Base-by-base conservation (phyloP, 2,113 vertebrate genomes). In the Cryptomyrus ogoouensis region DNA sequence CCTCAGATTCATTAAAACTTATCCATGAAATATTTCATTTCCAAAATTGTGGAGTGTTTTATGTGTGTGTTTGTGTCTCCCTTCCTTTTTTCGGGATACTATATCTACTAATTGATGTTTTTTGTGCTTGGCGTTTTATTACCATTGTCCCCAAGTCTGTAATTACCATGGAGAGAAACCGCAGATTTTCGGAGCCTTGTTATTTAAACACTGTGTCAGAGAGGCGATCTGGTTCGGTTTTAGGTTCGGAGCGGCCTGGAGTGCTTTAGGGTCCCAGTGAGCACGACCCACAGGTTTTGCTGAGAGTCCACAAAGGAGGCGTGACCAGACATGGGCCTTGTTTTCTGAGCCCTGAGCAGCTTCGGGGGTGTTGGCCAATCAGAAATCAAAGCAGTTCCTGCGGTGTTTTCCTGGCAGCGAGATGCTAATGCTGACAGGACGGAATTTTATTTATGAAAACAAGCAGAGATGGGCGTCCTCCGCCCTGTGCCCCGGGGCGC, bases 401-500 rank as follows among this genome's bases (percentile, higher is more conserved):
- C 93, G 93, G 94, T 94, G 94, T 94, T 93, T 91, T 1, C 6
- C 90, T 94, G 93, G 94, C 91, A 93, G 89, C 2, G 1, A 12
- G 70, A 89, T 83, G 58, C 58, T 0, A 66, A 2, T 5, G 89
- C 90, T 89, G 91, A 49, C 77, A 58, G 49, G 19, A 35, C 90
- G 93, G 58, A 93, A 93, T 90, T 91, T 0, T 62, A 2, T 62
- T 93, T 95, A 92, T 95, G 94, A 94, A 49, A 95, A 93, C 74
- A 80, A 93, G 92, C 92, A 92, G 77, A 49, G 89, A 90, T 92
- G 83, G 90, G 91, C 94, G 94, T 95, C 93, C 92, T 93, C 95
- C 90, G 93, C 93, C n/a, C 80, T 86, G 90, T 70, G 95, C 95
- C 95, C 92, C 93, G 94, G 94, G 95, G 94, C 95, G 93, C 93